Evolutionary conservation across 2,797 vertebrate species (phyloP), one percentile per base, ranked within the genome.

Genomic region (Molossus molossus): DNA sequence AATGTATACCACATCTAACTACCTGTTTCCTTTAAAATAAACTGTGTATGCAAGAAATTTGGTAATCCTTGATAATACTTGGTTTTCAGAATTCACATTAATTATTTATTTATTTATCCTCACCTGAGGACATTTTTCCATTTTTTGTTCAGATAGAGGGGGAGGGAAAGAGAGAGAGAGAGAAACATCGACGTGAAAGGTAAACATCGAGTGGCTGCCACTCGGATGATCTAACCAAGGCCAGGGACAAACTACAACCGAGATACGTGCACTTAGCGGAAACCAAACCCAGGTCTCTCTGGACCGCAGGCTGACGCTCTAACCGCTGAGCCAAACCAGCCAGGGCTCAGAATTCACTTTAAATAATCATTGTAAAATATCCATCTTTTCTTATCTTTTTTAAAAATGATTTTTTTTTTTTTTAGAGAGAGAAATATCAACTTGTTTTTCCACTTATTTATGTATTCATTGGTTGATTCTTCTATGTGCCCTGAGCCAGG

Each of bases 341-440:
- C 33, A 33, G 33, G 33, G 33, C 33, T 84, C 77, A 94, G 60
- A 94, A 95, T 90, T 64, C 55, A 90, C 37, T 64, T 88, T 93
- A 97, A 96, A 88, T 94, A 92, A 96, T 95, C 87, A 85, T 72
- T 94, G 0, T 96, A 75, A 93, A 95, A 93, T 85, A 20, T 21
- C 23, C 7, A 65, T 72, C 95, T 96, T 93, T 77, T 48, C 13
- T 92, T 84, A 93, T 95, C 20, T 72, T 77, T 67, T 53, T 33
- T 18, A 8, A 33, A 33, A 67, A 18, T 33, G 65, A 33, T 67
- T 67, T 53, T 9, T 53, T 67, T 67, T 67, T 29, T 53, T 67
- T 67, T 67, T 29, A 67, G 15, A n/a, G 64, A n/a, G 64, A n/a
- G 15, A 67, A 33, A 67, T n/a, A 33, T 67, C 65, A 9, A 33